Evolutionary conservation across 2,888 invertebrate genomes (phyloP), one percentile per base, ranked within the genome.

Genomic region (Julus scanicus): DNA sequence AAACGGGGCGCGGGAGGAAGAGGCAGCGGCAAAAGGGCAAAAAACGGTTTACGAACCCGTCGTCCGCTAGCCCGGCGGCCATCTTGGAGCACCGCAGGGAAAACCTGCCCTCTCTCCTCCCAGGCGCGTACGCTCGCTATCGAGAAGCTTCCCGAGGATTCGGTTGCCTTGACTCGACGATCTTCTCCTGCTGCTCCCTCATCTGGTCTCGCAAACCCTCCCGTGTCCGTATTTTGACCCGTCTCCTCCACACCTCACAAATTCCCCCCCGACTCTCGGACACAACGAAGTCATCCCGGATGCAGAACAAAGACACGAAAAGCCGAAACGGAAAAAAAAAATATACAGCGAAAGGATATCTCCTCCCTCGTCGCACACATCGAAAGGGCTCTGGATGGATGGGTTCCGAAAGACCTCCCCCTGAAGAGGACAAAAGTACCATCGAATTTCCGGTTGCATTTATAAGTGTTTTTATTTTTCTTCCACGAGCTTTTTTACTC

Each of bases 361-460:
- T 0, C 80, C 29, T 0, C 29, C 29, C 29, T 29, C 29, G 29
- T 29, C 29, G 29, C 29, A 29, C 1, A 29, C 29, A 80, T 80
- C 80, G 63, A 80, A 80, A 1, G 63, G 63, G 63, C 63, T n/a
- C 29, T 29, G 29, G 29, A 29, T n/a, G 63, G 63, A 63, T 20
- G 6, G 8, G 63, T 20, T 13, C 57, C 53, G 13, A 13, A 63
- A 15, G 15, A 15, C 53, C 53, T 53, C 17, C 8, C 44, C 44
- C 29, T 29, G 44, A 44, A 20, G 63, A 37, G 80, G 37, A 11
- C 80, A 39, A 29, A 37, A 11, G 13, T 9, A 29, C 80, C 80
- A 80, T 80, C 80, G 80, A 80, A 39, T 39, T 80, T 80, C 80
- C 13, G 80, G 80, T 39, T 80, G 80, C 80, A 80, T 80, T 80